phyloP scores from a whole-genome alignment of 2,797 vertebrate genomes.

The Natrix natrix region DNA sequence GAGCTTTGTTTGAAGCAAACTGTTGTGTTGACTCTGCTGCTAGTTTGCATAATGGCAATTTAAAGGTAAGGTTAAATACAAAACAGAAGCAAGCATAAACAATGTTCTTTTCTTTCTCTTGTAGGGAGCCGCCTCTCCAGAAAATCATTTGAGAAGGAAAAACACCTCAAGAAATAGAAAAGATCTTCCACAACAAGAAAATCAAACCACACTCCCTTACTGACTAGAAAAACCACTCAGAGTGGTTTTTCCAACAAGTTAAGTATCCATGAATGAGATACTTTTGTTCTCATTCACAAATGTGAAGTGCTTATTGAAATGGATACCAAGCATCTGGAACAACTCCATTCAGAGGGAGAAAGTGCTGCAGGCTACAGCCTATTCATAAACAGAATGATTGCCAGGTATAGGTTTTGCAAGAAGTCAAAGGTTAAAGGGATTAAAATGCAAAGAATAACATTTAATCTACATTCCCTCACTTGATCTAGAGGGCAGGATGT shows the following conservation, averaged over 20 bases:
- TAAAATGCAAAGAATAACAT: not conserved
- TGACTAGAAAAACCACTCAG: not conserved
- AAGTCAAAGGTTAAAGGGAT: not conserved
- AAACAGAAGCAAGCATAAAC: not conserved
- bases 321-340: not conserved
- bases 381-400: not conserved
- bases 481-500: not conserved
- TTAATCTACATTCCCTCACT: not conserved
- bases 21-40: not conserved
- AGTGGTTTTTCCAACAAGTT: not conserved
- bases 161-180: not conserved
- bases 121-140: not conserved
- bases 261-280: not conserved
- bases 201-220: not conserved
- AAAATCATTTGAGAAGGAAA: not conserved
- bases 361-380: not conserved
- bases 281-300: not conserved
- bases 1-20: not conserved
- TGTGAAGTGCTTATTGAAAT: not conserved
- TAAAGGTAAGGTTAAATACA: not conserved
- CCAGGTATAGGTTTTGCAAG: not conserved
- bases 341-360: not conserved
- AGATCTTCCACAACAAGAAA: not conserved
- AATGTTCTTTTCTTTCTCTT: not conserved
- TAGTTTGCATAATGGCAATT: not conserved